Conservation (phyloP, 2,113 vertebrate genomes). For the Megaleporinus macrocephalus region DNA sequence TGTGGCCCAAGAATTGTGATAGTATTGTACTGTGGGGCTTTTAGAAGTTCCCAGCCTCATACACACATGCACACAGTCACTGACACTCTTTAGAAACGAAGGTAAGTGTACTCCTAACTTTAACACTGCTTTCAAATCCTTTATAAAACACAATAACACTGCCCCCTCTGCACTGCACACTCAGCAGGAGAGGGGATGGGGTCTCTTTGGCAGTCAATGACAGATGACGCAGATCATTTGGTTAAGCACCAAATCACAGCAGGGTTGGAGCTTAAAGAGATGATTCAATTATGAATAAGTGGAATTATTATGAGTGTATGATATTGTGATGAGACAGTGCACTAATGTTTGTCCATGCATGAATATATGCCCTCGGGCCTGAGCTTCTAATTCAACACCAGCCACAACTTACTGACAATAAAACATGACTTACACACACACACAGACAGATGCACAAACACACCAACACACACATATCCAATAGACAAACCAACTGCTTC, state of each 20-base stretch:
- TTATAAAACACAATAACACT: neutral
- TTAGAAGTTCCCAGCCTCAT: too few relatives aligned
- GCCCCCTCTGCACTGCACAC: conserved; percentile 13
- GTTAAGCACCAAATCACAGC: conserved; percentile 55
- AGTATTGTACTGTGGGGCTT: too few relatives aligned
- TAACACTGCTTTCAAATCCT: too few relatives aligned
- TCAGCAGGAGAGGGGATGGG: conserved; percentile 47
- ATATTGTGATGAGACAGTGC: conserved; percentile 54
- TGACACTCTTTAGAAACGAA: neutral
- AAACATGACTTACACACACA: neutral
- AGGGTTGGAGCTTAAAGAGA: conserved; percentile 51
- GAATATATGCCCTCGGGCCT: conserved; percentile 45
- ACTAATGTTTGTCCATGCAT: conserved; percentile 59
- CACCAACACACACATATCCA: neutral
- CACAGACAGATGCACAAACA: conserved; percentile 8
- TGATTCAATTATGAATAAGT: conserved; percentile 57
- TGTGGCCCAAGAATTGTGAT: too few relatives aligned
- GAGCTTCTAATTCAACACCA: conserved; percentile 34
- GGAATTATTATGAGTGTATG: conserved; percentile 53
- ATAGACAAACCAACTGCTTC: neutral
- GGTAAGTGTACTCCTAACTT: too few relatives aligned
- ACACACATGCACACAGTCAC: conserved; percentile 6
- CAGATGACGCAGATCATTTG: conserved; percentile 59
- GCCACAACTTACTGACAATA: conserved; percentile 34
- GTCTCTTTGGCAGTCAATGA: conserved; percentile 59